phyloP scores from a whole-genome alignment of 2,888 invertebrate species.

The Smittia aterrima region DNA sequence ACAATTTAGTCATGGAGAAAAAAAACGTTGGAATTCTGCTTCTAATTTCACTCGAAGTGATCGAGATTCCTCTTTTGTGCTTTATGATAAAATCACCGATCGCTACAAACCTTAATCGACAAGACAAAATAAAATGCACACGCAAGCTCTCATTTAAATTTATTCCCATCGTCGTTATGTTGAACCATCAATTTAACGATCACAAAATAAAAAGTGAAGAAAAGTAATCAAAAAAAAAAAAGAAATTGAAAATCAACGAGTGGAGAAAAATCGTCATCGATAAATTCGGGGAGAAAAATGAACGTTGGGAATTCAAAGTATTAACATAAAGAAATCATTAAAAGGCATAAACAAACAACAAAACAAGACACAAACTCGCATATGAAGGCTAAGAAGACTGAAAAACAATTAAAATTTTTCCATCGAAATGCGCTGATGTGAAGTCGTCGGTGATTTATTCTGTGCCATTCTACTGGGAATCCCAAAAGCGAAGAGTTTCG shows the following conservation, averaged over 20 bases:
- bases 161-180: not conserved
- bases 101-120: not conserved
- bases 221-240: not conserved
- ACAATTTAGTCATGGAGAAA: not conserved
- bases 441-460: conserved; percentile 24
- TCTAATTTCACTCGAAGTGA: too few relatives aligned
- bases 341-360: conserved; percentile 37
- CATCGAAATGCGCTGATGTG: not conserved
- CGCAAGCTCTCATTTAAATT: conserved; percentile 26
- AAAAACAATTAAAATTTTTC: conserved; percentile 30
- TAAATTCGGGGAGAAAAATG: conserved; percentile 16
- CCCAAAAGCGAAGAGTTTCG: too few relatives aligned
- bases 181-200: conserved; percentile 30
- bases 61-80: too few relatives aligned
- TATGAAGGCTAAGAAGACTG: not conserved
- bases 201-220: conserved; percentile 11
- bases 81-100: conserved; percentile 30
- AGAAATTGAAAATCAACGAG: conserved; percentile 20
- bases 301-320: not conserved
- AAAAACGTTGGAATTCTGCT: too few relatives aligned
- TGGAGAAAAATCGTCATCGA: conserved; percentile 19
- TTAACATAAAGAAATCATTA: conserved; percentile 40
- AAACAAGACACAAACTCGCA: conserved; percentile 9
- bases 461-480: conserved; percentile 23
- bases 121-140: not conserved